Conservation (phyloP, 2,888 invertebrate species). For the Acanthacorydalis orientalis region DNA sequence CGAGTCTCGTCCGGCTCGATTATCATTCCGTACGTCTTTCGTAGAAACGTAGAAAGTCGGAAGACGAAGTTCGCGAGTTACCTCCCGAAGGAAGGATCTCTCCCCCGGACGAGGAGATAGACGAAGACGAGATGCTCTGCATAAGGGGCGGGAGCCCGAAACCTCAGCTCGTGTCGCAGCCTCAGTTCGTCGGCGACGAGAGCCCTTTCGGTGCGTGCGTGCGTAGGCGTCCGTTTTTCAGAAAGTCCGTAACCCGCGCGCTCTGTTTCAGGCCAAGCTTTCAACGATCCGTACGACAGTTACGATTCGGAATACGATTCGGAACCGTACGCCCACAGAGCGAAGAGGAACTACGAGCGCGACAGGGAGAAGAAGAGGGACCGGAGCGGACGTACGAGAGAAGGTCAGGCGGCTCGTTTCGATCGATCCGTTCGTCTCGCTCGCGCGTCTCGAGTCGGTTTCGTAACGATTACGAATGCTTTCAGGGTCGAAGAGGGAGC, state of each 20-base stretch:
- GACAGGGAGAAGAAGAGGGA: conserved; percentile 10
- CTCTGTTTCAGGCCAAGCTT: background rate
- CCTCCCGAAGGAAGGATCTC: conserved; percentile 23
- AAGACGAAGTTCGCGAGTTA: conserved; percentile 22
- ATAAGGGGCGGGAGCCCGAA: conserved; percentile 60
- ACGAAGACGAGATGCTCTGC: conserved; percentile 68
- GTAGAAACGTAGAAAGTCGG: conserved; percentile 34
- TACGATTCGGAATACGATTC: conserved; percentile 37
- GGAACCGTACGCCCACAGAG: conserved; percentile 19
- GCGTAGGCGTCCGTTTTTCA: too few relatives aligned
- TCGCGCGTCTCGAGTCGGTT: background rate
- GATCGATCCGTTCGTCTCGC: background rate
- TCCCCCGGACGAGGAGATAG: conserved; percentile 34
- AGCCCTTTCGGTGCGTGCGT: background rate
- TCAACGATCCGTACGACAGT: conserved; percentile 27
- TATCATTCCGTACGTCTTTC: too few relatives aligned
- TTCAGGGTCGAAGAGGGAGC: conserved; percentile 9
- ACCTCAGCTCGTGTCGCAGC: conserved; percentile 9
- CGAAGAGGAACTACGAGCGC: conserved; percentile 11
- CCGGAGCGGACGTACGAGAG: background rate
- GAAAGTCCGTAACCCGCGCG: too few relatives aligned
- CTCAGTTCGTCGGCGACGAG: conserved; percentile 5
- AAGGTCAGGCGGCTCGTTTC: background rate
- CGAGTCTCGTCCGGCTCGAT: background rate
- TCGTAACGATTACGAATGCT: background rate